Conservation (phyloP, 1,140 invertebrate species). For the Lerema accius region DNA sequence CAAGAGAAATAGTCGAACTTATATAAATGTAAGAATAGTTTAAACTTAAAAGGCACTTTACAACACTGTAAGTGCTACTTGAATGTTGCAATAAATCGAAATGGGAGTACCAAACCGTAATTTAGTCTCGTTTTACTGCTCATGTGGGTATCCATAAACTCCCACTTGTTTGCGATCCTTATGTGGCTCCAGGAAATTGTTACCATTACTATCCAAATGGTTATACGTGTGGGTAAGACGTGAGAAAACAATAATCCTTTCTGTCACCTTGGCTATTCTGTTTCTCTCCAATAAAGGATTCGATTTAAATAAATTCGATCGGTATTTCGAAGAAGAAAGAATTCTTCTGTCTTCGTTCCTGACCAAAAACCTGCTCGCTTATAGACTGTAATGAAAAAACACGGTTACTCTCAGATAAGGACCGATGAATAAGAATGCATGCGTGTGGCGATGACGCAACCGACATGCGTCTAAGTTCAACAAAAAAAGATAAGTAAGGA, state of each 20-base stretch:
- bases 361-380: no score
- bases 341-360: no score
- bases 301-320: no score
- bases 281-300: no score
- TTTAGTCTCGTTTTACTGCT: slow-evolving; percentile 6
- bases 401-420: slow-evolving; percentile 17
- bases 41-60: slow-evolving; percentile 4
- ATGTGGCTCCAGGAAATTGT: not conserved
- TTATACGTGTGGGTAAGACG: no score
- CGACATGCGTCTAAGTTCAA: not conserved
- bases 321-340: no score
- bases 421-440: slow-evolving; percentile 19
- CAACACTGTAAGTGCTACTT: not conserved
- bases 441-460: slow-evolving; percentile 27
- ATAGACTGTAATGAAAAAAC: no score
- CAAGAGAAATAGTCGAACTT: no score
- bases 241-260: no score
- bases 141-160: not conserved
- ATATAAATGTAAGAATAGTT: not conserved
- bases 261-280: no score
- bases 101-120: not conserved
- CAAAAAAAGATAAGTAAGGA: not conserved
- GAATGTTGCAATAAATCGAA: slow-evolving; percentile 9
- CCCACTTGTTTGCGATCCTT: slow-evolving; percentile 1
- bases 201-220: no score